Conservation (phyloP, 2,888 invertebrate genomes). For the Platynereis dumerilii region DNA sequence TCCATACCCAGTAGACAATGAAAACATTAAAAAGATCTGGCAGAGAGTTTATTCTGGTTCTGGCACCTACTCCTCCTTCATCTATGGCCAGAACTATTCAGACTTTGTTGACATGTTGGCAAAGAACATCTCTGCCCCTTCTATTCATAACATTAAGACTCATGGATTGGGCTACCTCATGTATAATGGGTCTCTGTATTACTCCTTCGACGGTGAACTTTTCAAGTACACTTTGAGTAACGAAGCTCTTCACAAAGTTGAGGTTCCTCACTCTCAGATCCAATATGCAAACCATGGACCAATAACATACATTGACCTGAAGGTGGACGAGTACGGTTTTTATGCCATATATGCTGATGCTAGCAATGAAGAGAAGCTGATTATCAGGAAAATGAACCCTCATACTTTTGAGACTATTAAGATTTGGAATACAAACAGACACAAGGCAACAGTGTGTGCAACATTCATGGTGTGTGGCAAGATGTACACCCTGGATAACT, state of each 20-base stretch:
- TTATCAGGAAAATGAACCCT: neutral
- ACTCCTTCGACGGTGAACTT: neutral
- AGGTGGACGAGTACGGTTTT: neutral
- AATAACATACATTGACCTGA: neutral
- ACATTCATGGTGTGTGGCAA: slow-evolving; percentile 6
- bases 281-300: neutral
- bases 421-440: neutral
- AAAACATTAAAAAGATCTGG: too few relatives aligned
- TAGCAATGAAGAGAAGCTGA: neutral
- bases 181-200: slow-evolving; percentile 5
- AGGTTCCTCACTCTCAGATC: neutral
- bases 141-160: neutral
- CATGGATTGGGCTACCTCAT: neutral
- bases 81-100: too few relatives aligned
- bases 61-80: too few relatives aligned
- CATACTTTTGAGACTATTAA: neutral
- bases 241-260: neutral
- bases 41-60: too few relatives aligned
- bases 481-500: slow-evolving; percentile 19
- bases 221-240: neutral
- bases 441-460: slow-evolving; percentile 1
- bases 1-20: too few relatives aligned
- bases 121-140: too few relatives aligned
- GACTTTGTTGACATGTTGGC: too few relatives aligned
- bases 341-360: neutral